Base-by-base conservation (phyloP, 2,113 vertebrate species). In the Malurus melanocephalus region DNA sequence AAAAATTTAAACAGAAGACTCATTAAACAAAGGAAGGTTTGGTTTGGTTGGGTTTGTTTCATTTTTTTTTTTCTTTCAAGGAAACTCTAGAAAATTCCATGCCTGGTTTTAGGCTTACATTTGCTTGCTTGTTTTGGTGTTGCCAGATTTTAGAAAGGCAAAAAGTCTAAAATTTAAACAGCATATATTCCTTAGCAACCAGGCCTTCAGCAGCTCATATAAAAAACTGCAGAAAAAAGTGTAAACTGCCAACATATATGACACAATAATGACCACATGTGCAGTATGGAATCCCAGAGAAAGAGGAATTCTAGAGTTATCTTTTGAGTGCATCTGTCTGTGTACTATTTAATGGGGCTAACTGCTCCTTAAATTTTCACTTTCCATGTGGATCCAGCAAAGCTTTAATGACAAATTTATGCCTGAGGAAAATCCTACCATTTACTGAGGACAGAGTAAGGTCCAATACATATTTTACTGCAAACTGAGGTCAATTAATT, bases 401-500 rank as follows among this genome's bases (percentile, higher is more conserved):
- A 74, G 65, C 43, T 78, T 86, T 53, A 56, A 82, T 88, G 87
- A 81, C 65, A 87, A 67, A 84, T 65, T 69, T 80, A 75, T 45
- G 42, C 38, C 64, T 66, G 43, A 38, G 75, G 92, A 75, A 46
- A 81, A 64, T 62, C 64, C 52, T 52, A 45, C 30, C 40, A 26
- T 83, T 65, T 95, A 72, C 64, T 57, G 65, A 95, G 94, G 76
- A 95, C 62, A 94, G 75, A 93, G 20, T 72, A 84, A 96, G 85
- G 71, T 84, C 72, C 87, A 79, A 75, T 82, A 94, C 88, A 61
- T 88, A 74, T 90, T 77, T 68, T 33, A 52, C 45, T 42, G 38
- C 18, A 89, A 87, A 64, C 12, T 40, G 19, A 79, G 77, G 92
- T 92, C 75, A 90, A 85, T 95, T 95, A 95, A 94, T 94, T 96